A percentile compares a stretch with the other conserved stretches of the same genome.
These are phyloP conservation scores for Gopherus flavomarginatus DNA, from an alignment of 2,113 vertebrate species.

Conservation along the genomic window DNA sequence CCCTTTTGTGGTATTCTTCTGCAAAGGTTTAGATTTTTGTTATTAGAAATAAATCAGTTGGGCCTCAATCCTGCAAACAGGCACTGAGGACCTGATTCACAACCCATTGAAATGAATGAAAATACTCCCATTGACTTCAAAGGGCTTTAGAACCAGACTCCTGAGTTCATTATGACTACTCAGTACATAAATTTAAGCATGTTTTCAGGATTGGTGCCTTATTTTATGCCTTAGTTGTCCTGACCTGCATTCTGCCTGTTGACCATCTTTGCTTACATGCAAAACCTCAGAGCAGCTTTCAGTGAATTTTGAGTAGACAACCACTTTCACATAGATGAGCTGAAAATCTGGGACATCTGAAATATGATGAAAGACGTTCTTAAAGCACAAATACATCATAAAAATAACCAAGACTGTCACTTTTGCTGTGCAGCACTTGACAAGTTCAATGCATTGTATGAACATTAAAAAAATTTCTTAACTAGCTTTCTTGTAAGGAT, in stretches of 20 bases:
- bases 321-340: not conserved
- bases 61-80: not conserved
- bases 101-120: not conserved
- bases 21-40: not conserved
- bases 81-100: not conserved
- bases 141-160: not conserved
- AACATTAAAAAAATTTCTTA: not conserved
- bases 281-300: not conserved
- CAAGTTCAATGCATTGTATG: not conserved
- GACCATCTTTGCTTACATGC: not conserved
- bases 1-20: not conserved
- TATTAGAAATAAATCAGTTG: not conserved
- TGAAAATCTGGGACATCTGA: not conserved
- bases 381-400: not conserved
- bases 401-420: not conserved
- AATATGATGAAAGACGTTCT: not conserved
- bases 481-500: not conserved
- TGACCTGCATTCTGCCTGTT: not conserved
- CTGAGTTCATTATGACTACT: not conserved
- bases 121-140: not conserved
- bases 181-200: not conserved
- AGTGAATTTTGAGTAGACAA: not conserved
- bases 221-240: not conserved
- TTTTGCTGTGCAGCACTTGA: not conserved
- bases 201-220: not conserved